Base-by-base conservation (phyloP, 2,113 vertebrate genomes). In the Leptocoma aspasia region DNA sequence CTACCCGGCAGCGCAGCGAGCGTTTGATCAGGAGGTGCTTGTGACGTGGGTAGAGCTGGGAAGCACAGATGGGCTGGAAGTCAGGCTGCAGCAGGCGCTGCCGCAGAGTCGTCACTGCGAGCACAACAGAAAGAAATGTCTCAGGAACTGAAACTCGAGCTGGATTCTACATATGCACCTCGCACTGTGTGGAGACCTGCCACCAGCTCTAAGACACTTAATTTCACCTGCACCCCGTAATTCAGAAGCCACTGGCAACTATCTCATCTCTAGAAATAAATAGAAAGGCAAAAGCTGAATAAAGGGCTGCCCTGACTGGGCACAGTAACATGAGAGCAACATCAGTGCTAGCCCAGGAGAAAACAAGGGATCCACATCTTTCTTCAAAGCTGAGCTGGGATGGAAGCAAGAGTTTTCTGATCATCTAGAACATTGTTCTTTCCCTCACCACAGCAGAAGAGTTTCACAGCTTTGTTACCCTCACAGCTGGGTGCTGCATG, bases 1-100 rank as follows among this genome's bases (percentile, higher is more conserved):
- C 73, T 86, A 99, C 99, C 98, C 99, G 98, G 93, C 99, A 99
- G 95, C 99, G 99, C 94, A 99, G 98, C 0, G 99, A 99, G 72
- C 99, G 98, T 95, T 99, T 99, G 97, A 99, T 99, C 95, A 99
- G 97, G 81, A 99, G 99, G 92, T 99, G 99, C 86, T 99, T 99
- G 95, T 99, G 99, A 86, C 99, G 98, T 39, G 99, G 99, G 94
- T 99, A 99, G 44, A 99, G 99, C 97, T 99, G 99, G 66, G 99
- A 99, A 28, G 99, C 99, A 42, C 98, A 98, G 17, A 99, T 97
- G 3, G 99, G 99, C 89, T 99, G 99, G 96, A 99, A 99, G 95
- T 99, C 99, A 10, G 99, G 99, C 98, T 99, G 99, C 87, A 99
- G 96, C 64, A 99, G 98, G n/a, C 99, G 98, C 98, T 99, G 99